Evolutionary conservation across 1,140 invertebrate species (phyloP), one percentile per base, ranked within the genome.

Genomic region (Drosophila simulans): DNA sequence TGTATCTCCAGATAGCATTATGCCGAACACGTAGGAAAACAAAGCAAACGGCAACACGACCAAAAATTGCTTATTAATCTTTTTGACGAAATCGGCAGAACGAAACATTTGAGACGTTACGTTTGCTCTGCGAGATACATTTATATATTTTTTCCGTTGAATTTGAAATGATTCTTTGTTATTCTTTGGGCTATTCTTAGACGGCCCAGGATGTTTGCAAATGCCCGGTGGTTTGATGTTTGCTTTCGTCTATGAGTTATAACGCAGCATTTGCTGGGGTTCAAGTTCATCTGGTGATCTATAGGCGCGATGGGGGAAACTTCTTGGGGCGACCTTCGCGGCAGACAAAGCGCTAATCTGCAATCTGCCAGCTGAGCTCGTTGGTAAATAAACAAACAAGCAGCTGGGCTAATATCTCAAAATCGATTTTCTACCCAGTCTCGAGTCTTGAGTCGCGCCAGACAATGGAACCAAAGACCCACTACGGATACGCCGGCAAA

Each of bases 61-160:
- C 15, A 22, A 42, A 77, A 51, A 76, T 73, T 69, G 75, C 83
- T 88, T 80, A 89, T 88, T 89, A 88, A 83, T 88, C 84, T 88
- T 77, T 86, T 89, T 88, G 84, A 80, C 63, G 83, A 89, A 88
- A 88, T 88, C 83, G 42, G 17, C 45, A 58, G 53, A 57, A 48
- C 60, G 56, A 76, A 51, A 49, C 78, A 80, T 88, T 82, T 71
- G 45, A 56, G 68, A 70, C 62, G 66, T 80, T 85, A 58, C 82
- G 68, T 81, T 77, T 63, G 56, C 42, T 39, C 8, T 60, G 31
- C 12, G 15, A 25, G 12, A 1, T 25, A 13, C 12, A 39, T 13
- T 25, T 55, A 45, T 39, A 39, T 55, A 49, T 65, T 59, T 55
- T 71, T 64, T 72, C 57, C 69, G 27, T 27, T 69, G 64, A 68